Percentiles rank a stretch among this genome's conserved stretches.
phyloP scores from a whole-genome alignment of 2,113 vertebrate species.

The Megaleporinus macrocephalus region DNA sequence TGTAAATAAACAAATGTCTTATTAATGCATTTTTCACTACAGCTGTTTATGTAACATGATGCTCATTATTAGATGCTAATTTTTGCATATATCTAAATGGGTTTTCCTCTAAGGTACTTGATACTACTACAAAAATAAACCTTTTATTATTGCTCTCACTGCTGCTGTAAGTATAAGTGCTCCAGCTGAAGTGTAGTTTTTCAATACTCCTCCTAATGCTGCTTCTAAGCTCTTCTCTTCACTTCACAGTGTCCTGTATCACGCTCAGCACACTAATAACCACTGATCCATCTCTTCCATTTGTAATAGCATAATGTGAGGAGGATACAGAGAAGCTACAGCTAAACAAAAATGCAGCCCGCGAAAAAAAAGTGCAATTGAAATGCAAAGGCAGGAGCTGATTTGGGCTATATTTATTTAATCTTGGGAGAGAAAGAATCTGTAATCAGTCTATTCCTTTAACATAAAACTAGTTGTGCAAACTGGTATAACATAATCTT shows the following conservation, averaged over 20 bases:
- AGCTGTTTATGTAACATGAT: no score
- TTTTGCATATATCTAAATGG: no score
- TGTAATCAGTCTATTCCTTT: background rate
- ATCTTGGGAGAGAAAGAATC: background rate
- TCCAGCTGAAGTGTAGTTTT: background rate
- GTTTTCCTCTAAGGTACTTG: background rate
- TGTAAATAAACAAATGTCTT: background rate
- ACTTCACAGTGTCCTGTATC: slow-evolving; percentile 29
- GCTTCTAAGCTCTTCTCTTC: slow-evolving; percentile 25
- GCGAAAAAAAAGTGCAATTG: background rate
- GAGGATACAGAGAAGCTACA: slow-evolving; percentile 32
- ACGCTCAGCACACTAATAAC: slow-evolving; percentile 29
- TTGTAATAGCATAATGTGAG: slow-evolving; percentile 47
- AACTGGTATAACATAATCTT: background rate
- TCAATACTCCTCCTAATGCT: slow-evolving; percentile 6
- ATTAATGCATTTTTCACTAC: no score
- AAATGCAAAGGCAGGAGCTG: background rate
- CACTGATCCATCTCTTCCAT: slow-evolving; percentile 44
- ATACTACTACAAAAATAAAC: background rate
- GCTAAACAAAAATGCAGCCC: slow-evolving; percentile 20
- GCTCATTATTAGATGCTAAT: no score
- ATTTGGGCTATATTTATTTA: background rate
- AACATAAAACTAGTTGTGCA: background rate
- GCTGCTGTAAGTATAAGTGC: background rate
- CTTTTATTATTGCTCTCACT: background rate